These are phyloP conservation scores for Tortrix viridana DNA, from an alignment of 2,888 invertebrate species.

Conservation along the genomic window DNA sequence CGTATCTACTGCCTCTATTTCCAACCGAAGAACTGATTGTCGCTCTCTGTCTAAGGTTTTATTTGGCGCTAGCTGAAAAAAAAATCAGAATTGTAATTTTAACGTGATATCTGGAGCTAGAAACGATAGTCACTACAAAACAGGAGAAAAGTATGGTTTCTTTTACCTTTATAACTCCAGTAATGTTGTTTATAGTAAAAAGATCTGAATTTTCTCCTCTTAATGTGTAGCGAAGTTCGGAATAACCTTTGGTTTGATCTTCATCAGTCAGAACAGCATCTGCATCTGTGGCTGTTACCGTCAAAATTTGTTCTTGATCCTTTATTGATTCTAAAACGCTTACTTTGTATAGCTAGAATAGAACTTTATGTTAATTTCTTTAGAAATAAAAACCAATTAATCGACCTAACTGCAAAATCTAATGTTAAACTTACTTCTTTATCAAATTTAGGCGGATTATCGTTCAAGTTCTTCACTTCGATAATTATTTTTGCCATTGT, in stretches of 20 bases:
- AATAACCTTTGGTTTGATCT: conserved; percentile 85
- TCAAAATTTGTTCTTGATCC: conserved; percentile 87
- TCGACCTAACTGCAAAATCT: neutral
- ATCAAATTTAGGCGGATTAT: conserved; percentile 89
- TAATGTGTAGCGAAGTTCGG: conserved; percentile 88
- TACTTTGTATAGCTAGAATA: conserved; percentile 86
- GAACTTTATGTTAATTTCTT: conserved; percentile 7
- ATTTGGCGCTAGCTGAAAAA: conserved; percentile 83
- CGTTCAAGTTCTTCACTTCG: conserved; percentile 90
- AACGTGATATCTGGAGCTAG: neutral
- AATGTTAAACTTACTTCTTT: conserved; percentile 74
- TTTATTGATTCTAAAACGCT: conserved; percentile 88
- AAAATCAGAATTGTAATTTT: conserved; percentile 2
- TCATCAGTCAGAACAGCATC: conserved; percentile 85
- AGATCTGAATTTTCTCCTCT: conserved; percentile 89
- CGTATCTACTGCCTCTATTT: conserved; percentile 90
- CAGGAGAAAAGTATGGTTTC: neutral
- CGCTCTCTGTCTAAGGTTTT: conserved; percentile 89
- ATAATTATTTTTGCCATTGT: conserved; percentile 88
- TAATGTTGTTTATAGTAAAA: conserved; percentile 88
- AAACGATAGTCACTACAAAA: neutral
- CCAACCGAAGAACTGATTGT: conserved; percentile 87
- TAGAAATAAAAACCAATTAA: neutral
- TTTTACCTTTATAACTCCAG: conserved; percentile 87
- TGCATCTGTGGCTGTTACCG: conserved; percentile 88